Evolutionary conservation across 2,797 vertebrate species (phyloP), one percentile per base, ranked within the genome.

Genomic region (Lycodopsis pacificus): DNA sequence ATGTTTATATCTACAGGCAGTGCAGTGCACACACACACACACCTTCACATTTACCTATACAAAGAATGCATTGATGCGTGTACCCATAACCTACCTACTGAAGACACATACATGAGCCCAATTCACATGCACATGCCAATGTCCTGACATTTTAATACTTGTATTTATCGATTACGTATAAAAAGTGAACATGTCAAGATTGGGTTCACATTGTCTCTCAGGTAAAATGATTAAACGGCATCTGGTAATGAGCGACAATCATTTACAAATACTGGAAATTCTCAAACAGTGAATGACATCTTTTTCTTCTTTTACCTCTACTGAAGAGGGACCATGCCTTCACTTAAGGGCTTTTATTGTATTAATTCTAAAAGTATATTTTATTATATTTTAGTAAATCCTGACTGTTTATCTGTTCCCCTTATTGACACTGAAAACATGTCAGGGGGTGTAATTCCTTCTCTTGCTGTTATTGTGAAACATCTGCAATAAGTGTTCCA

Each of bases 1-100:
- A 83, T 88, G 77, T 85, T 86, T 80, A 46, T 76, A 78, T 88
- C 77, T 87, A 67, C 65, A 75, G 77, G 65, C 79, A 54, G 67
- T 27, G 53, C 51, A 70, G 76, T 51, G 38, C 63, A 81, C 53
- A 66, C 63, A 44, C 22, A 38, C 62, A 61, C 66, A 67, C 44
- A 66, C 12, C 0, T 25, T 76, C 66, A 77, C 75, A 71, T 63
- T 64, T 68, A 71, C 81, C 59, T 76, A 67, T 57, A 76, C 71
- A 64, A 65, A n/a, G 51, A 2, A 27, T 13, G 40, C 63, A 67
- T 5, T 7, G 36, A 71, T 34, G 75, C 72, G 44, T 51, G 64
- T 10, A 22, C 30, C 63, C 58, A 49, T 51, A 48, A 67, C 71
- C 76, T 63, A 57, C 40, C 38, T 13, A n/a, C 58, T 66, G 54